Percentiles rank a stretch among this genome's conserved stretches.
Conservation (phyloP, 1,140 invertebrate genomes). For the Cryptotermes secundus region DNA sequence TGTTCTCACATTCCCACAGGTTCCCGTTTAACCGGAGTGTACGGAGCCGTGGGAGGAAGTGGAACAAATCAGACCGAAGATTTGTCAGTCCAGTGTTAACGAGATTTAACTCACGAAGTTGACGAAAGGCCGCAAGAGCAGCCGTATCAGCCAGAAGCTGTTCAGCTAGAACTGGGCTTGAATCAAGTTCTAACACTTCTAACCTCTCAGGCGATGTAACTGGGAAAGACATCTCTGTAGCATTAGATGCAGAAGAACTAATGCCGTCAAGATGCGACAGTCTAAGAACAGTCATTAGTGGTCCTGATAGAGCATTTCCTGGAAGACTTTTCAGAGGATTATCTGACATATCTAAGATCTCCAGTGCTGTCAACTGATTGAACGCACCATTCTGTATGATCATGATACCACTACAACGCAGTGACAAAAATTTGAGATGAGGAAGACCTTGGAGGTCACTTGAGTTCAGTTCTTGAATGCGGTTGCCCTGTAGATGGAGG, state of each 20-base stretch:
- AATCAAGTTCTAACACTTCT: slow-evolving; percentile 68
- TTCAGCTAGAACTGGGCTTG: slow-evolving; percentile 67
- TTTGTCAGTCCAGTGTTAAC: slow-evolving; percentile 61
- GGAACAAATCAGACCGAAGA: slow-evolving; percentile 65
- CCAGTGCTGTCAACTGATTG: slow-evolving; percentile 61
- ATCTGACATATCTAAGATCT: slow-evolving; percentile 72
- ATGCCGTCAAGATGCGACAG: slow-evolving; percentile 64
- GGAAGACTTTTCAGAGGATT: slow-evolving; percentile 70
- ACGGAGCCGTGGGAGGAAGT: slow-evolving; percentile 67
- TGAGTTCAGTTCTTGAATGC: slow-evolving; percentile 61
- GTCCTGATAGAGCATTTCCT: slow-evolving; percentile 65
- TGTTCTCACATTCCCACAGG: slow-evolving; percentile 59
- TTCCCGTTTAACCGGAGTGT: slow-evolving; percentile 61
- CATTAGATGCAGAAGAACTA: slow-evolving; percentile 48
- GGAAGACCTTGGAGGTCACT: slow-evolving; percentile 69
- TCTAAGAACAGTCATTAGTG: slow-evolving; percentile 63
- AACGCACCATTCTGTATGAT: slow-evolving; percentile 66
- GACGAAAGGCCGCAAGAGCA: slow-evolving; percentile 65
- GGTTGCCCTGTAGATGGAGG: slow-evolving; percentile 66
- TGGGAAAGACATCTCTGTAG: slow-evolving; percentile 64
- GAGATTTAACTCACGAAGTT: slow-evolving; percentile 68
- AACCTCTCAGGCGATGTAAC: slow-evolving; percentile 67
- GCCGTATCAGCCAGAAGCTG: slow-evolving; percentile 68
- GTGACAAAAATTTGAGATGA: slow-evolving; percentile 66
- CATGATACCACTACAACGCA: slow-evolving; percentile 67